Evolutionary conservation across 2,888 invertebrate genomes (phyloP).

Genomic region (Gibbula magus): DNA sequence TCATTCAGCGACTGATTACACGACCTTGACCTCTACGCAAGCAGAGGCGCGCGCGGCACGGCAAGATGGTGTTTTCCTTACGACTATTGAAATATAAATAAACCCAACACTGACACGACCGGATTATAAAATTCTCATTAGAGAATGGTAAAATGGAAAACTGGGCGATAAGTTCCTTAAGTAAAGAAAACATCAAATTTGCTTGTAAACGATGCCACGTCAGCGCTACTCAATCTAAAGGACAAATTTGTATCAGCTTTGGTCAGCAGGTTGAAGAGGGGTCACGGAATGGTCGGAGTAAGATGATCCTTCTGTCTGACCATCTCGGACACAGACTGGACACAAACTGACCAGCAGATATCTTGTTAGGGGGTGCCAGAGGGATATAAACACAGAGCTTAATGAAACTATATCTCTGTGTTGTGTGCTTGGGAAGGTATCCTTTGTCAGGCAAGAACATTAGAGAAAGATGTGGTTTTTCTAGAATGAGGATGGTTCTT

Average conservation of each 20-base stretch:
- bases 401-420: too few species aligned
- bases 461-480: too few species aligned
- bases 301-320: background rate
- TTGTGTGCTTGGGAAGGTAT: too few species aligned
- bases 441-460: too few species aligned
- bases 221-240: background rate
- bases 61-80: constrained; percentile 12
- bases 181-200: constrained; percentile 7
- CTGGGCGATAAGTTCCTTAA: background rate
- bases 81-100: constrained; percentile 18
- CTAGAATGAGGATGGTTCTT: too few species aligned
- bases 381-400: too few species aligned
- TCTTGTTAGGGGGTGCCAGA: too few species aligned
- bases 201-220: background rate
- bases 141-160: constrained; percentile 6
- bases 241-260: background rate
- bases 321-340: too few species aligned
- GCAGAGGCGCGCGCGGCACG: background rate
- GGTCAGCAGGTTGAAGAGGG: background rate
- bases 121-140: constrained; percentile 17
- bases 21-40: background rate
- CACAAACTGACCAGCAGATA: too few species aligned
- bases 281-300: background rate
- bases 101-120: constrained; percentile 12
- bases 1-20: background rate